These are phyloP conservation scores for Oasisia sp. DNA, from an alignment of 2,888 invertebrate genomes.

Conservation along the genomic window DNA sequence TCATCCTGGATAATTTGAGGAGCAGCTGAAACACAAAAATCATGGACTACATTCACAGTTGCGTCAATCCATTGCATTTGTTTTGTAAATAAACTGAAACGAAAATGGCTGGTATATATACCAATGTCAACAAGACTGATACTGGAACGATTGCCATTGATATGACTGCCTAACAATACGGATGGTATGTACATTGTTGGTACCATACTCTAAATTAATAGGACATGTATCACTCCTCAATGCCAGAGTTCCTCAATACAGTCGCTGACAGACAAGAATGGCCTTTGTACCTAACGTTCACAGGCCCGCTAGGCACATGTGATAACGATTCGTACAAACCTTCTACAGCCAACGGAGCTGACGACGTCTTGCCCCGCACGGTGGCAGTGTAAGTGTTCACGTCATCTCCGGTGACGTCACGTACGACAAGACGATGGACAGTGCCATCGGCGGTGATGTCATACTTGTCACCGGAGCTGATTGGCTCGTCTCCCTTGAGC, in stretches of 20 bases:
- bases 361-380: conserved; percentile 56
- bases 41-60: neutral
- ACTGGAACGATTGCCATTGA: neutral
- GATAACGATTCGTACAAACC: conserved; percentile 43
- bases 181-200: neutral
- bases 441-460: conserved; percentile 32
- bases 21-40: conserved; percentile 34
- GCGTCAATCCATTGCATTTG: neutral
- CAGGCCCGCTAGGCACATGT: neutral
- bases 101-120: neutral
- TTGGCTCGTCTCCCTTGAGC: conserved; percentile 26
- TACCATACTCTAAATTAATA: neutral
- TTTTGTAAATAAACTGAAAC: neutral
- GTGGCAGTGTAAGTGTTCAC: conserved; percentile 56
- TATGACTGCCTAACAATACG: neutral
- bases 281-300: neutral
- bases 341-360: conserved; percentile 59
- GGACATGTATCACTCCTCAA: neutral
- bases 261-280: neutral
- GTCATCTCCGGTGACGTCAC: conserved; percentile 73
- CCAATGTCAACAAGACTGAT: neutral
- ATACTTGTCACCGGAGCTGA: conserved; percentile 33
- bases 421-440: conserved; percentile 84
- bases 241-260: neutral
- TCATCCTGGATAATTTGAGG: conserved; percentile 42